Base-by-base conservation (phyloP, 2,888 invertebrate species). In the Carpatolechia fugitivella region DNA sequence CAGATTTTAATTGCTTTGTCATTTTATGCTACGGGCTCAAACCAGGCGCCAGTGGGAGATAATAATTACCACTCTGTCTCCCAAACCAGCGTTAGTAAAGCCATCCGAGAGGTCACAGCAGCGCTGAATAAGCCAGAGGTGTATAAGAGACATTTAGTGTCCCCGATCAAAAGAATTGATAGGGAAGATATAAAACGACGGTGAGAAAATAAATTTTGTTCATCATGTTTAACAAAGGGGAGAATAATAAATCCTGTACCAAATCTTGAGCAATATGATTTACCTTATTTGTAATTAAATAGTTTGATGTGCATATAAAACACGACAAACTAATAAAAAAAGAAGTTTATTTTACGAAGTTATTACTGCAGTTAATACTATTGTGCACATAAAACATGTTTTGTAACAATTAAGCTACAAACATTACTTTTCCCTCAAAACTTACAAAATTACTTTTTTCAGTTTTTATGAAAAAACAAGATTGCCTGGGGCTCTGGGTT, bases 401-500 rank as follows among this genome's bases (percentile, higher is more conserved):
- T n/a, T n/a, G n/a, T n/a, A n/a, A n/a, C n/a, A n/a, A n/a, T n/a
- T n/a, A n/a, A n/a, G n/a, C n/a, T n/a, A n/a, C n/a, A n/a, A n/a
- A n/a, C n/a, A n/a, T n/a, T n/a, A n/a, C n/a, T n/a, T n/a, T n/a
- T n/a, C n/a, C n/a, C n/a, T n/a, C n/a, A n/a, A n/a, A n/a, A n/a
- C n/a, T n/a, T n/a, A n/a, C n/a, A n/a, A n/a, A n/a, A n/a, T n/a
- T n/a, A n/a, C n/a, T n/a, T 11, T 2, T 33, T 33, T 6, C 44
- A 44, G 44, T 11, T 44, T 44, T 10, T 44, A 44, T 11, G 10
- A 3, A 44, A 5, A n/a, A 10, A 5, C 24, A 24, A 24, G 11
- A 13, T 1, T 61, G 8, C 59, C 55, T 24, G 54, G 56, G 1
- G 55, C 58, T 8, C 30, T 60, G 29, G 58, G 57, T 0, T 60